Evolutionary conservation across 2,113 vertebrate species (phyloP), one percentile per base, ranked within the genome.

Genomic region (Tor tambroides): DNA sequence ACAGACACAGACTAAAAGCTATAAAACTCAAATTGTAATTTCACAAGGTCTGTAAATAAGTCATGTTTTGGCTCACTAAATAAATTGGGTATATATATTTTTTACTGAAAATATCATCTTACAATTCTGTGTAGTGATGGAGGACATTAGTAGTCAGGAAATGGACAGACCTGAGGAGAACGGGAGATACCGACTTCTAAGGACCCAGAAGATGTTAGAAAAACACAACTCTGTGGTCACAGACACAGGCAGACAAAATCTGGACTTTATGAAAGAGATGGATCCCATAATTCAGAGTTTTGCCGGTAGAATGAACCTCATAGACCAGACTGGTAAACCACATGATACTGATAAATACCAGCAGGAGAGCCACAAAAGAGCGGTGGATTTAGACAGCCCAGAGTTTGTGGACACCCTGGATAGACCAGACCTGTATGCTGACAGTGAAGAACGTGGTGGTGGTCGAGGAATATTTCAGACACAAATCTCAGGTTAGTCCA

Each of bases 71-170:
- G 10, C 15, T 75, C 17, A 7, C 23, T 82, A 51, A 49, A 54
- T 30, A 26, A 17, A 49, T 2, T 54, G 28, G 4, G 5, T 23
- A 15, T 30, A 8, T 75, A 10, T 2, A 5, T n/a, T 15, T 65
- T 65, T 28, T 63, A 63, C 26, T 65, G 61, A 32, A 69, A 7
- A n/a, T 23, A 43, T 15, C 41, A 14, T 71, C 32, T 85, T 65
- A 43, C 19, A 85, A 17, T 81, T 85, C 43, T 69, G 77, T 86
- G 23, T 71, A 54, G 85, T 87, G 61, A 85, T 59, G 26, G 17
- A 85, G 88, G 88, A 90, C 69, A 32, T 61, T 3, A 85, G 89
- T 71, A 94, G 94, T 72, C 19, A 93, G 28, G 92, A 93, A 82
- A 76, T 76, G n/a, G 6, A 65, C 28, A 41, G 15, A 86, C 71